Conservation (phyloP, 2,888 invertebrate species). For the Spilarctia lutea region DNA sequence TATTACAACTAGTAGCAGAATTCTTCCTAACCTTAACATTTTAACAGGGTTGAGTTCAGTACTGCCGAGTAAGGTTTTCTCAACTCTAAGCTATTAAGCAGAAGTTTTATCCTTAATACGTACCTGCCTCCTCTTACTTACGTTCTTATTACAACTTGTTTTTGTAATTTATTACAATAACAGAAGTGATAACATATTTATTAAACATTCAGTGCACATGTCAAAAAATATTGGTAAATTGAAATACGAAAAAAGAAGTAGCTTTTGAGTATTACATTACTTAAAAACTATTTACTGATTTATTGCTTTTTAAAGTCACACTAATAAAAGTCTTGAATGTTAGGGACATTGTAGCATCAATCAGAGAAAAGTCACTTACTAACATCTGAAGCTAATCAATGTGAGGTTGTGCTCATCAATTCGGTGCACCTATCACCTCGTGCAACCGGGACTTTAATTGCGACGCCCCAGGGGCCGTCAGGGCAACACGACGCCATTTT, state of each 20-base stretch:
- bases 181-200: not conserved
- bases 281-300: not conserved
- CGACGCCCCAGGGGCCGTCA: conserved; percentile 78
- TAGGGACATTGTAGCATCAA: not conserved
- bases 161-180: not conserved
- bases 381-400: conserved; percentile 50
- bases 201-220: not conserved
- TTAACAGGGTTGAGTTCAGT: not conserved
- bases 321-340: not conserved
- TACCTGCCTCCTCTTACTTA: not conserved
- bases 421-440: conserved; percentile 69
- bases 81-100: not conserved
- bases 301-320: not conserved
- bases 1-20: not conserved
- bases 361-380: not conserved
- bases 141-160: not conserved
- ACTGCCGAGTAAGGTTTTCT: not conserved
- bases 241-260: not conserved
- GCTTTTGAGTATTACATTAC: not conserved
- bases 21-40: not conserved
- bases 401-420: conserved; percentile 59
- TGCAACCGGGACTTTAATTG: conserved; percentile 75
- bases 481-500: conserved; percentile 75
- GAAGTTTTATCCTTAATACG: not conserved
- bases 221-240: not conserved